A percentile compares a stretch with the other conserved stretches of the same genome.
Evolutionary conservation across 2,797 vertebrate genomes (phyloP).

Genomic region (Semaprochilodus insignis): DNA sequence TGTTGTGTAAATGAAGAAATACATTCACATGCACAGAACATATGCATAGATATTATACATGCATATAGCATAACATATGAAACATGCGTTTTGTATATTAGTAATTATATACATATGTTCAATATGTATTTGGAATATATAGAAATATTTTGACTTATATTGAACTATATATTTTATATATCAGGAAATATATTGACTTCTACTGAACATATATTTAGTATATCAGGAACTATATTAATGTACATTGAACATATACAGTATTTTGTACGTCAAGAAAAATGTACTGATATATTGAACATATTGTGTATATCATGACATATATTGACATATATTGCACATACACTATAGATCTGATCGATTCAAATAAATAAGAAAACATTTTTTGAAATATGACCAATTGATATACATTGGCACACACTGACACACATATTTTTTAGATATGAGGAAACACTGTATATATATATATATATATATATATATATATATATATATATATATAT

Average conservation of each 20-base stretch:
- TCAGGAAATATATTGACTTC: not conserved
- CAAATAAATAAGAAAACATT: no score
- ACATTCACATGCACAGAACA: not conserved
- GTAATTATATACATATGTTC: no score
- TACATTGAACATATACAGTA: not conserved
- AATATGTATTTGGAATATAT: no score
- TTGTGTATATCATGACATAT: no score
- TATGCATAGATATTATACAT: not conserved
- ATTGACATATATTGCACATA: not conserved
- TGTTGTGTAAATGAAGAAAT: not conserved
- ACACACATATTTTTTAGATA: not conserved
- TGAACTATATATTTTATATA: not conserved
- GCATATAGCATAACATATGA: not conserved
- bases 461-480: no score
- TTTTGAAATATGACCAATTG: not conserved
- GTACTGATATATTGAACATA: no score
- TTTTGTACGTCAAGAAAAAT: no score
- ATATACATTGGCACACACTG: no score
- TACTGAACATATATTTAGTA: not conserved
- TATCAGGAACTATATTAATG: not conserved
- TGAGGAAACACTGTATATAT: not conserved
- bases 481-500: no score
- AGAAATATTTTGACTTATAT: not conserved
- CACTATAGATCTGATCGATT: no score
- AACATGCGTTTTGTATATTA: not conserved